A percentile compares a stretch with the other conserved stretches of the same genome.
These are phyloP conservation scores for Dicerorhinus sumatrensis DNA, from an alignment of 2,113 vertebrate genomes.

Conservation along the genomic window DNA sequence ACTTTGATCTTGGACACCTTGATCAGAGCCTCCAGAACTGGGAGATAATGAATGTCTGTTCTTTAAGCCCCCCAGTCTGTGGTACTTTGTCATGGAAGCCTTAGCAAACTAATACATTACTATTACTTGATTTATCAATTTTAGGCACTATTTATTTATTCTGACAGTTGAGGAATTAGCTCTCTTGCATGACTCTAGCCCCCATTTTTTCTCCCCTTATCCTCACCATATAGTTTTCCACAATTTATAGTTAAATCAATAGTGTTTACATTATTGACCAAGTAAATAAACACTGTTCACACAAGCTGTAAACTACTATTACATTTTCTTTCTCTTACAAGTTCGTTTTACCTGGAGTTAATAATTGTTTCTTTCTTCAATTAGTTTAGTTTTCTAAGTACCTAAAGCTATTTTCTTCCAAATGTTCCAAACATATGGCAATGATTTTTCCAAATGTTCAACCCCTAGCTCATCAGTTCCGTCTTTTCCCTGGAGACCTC, in stretches of 20 bases:
- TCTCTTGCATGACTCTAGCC: not conserved
- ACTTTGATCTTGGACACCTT: not conserved
- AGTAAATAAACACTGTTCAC: slow-evolving; percentile 49
- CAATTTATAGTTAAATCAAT: slow-evolving; percentile 65
- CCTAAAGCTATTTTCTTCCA: not conserved
- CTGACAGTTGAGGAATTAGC: slow-evolving; percentile 19
- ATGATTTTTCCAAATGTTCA: not conserved
- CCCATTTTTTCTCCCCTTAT: not conserved
- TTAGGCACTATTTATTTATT: slow-evolving; percentile 19
- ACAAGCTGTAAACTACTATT: slow-evolving; percentile 42
- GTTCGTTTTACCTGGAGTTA: slow-evolving; percentile 49
- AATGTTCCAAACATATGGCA: slow-evolving; percentile 8
- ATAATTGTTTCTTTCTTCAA: not conserved
- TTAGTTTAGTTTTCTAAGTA: slow-evolving; percentile 40
- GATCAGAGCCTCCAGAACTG: not conserved
- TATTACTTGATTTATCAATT: not conserved
- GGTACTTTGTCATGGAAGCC: not conserved
- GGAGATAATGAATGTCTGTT: not conserved
- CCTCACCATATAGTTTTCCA: slow-evolving; percentile 34
- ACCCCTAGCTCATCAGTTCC: not conserved
- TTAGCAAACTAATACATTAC: not conserved
- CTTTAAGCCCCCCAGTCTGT: not conserved
- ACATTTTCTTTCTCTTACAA: slow-evolving; percentile 41
- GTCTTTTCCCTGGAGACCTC: not conserved
- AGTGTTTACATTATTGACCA: slow-evolving; percentile 57